A percentile compares a stretch with the other conserved stretches of the same genome.
phyloP scores from a whole-genome alignment of 2,797 vertebrate genomes.

The Cryptoprocta ferox region DNA sequence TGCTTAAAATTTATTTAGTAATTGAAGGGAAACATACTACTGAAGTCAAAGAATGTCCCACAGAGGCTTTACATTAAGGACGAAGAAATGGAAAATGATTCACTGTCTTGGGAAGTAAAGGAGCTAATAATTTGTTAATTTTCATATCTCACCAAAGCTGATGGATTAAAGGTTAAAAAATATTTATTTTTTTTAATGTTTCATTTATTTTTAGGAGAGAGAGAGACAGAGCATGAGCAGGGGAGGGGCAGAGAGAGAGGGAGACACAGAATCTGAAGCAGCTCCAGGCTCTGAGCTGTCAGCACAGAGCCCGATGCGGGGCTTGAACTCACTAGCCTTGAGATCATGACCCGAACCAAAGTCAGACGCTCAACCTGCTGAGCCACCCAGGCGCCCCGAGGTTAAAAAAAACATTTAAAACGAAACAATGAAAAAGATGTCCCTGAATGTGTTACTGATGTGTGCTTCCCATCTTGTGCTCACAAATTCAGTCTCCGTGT shows the following conservation, averaged over 20 bases:
- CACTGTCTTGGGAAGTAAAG: neutral
- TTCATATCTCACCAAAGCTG: neutral
- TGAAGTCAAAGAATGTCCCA: neutral
- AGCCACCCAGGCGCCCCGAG: neutral
- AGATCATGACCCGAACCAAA: too few species aligned
- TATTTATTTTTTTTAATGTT: too few species aligned
- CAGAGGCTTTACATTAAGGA: conserved; percentile 30
- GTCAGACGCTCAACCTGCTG: too few species aligned
- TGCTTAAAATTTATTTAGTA: conserved; percentile 34
- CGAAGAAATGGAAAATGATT: neutral
- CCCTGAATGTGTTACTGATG: neutral
- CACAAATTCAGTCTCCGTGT: neutral
- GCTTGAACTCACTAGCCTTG: too few species aligned
- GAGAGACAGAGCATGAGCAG: too few species aligned
- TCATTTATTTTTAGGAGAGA: too few species aligned
- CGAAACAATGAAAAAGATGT: neutral
- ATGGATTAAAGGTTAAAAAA: neutral
- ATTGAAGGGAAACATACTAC: neutral
- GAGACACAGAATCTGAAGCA: too few species aligned
- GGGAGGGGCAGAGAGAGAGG: too few species aligned
- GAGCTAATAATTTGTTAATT: conserved; percentile 34
- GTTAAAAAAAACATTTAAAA: neutral
- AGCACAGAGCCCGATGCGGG: too few species aligned
- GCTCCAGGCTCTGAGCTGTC: too few species aligned
- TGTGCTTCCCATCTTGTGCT: neutral